Percentiles rank a stretch among this genome's conserved stretches.
Conservation (phyloP, 2,113 vertebrate genomes). For the Actenoides hombroni region DNA sequence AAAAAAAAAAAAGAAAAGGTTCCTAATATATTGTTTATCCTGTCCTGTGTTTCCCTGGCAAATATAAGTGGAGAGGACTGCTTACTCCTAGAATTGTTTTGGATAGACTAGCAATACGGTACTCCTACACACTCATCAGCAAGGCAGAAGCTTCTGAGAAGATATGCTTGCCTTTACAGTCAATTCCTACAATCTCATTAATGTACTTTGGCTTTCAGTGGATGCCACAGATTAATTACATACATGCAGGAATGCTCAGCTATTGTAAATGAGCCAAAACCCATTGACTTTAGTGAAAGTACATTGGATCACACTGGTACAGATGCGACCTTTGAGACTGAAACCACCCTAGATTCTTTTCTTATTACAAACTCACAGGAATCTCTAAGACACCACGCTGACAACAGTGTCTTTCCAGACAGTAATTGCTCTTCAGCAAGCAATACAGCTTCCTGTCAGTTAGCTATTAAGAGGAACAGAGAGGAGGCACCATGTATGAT, state of each 20-base stretch:
- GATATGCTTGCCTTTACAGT: neutral
- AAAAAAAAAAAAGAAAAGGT: neutral
- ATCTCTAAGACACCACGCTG: neutral
- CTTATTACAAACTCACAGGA: neutral
- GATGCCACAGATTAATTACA: neutral
- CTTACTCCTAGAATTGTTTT: neutral
- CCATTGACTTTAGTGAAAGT: neutral
- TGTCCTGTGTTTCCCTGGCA: neutral
- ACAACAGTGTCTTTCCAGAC: neutral
- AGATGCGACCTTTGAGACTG: neutral
- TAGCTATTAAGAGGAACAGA: neutral
- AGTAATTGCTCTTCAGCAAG: neutral
- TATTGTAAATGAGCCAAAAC: neutral
- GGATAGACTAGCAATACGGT: neutral
- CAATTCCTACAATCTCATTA: neutral
- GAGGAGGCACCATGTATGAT: rapidly evolving
- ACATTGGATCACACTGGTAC: neutral
- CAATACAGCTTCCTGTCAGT: neutral
- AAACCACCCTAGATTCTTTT: neutral
- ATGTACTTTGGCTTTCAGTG: neutral
- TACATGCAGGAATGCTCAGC: neutral
- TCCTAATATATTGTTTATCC: neutral
- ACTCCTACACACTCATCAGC: neutral
- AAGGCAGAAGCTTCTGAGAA: neutral
- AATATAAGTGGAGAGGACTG: neutral